Base-by-base conservation (phyloP, 1,140 invertebrate species). In the Ips typographus region DNA sequence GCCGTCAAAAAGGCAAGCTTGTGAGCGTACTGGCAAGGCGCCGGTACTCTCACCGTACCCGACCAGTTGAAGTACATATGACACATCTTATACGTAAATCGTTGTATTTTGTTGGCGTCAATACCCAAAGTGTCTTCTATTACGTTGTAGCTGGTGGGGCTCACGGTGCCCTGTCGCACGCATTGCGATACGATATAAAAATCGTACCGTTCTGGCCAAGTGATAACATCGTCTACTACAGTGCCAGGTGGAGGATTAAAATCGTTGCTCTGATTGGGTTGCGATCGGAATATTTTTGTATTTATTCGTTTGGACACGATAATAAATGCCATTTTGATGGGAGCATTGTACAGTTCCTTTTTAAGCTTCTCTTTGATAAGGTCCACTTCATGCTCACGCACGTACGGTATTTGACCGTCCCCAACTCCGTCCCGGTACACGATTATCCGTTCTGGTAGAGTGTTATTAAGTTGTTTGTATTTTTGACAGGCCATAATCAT, bases 31-130 rank as follows among this genome's bases (percentile, higher is more conserved):
- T 95, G 92, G 71, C 92, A 94, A 1, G 92, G 91, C 0, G 93
- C 91, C 0, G 94, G 94, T 0, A 95, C 93, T 8, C 90, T 80
- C 0, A 94, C 86, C 0, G 93, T 93, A 1, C 91, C 91, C 7
- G 81, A 82, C 86, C 89, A 94, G 79, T 95, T 95, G 76, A 87
- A 95, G 72, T 95, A 95, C 80, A 94, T 81, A 74, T 95, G 92
- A 0, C 87, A 89, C 74, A 94, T 79, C 78, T 94, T 94, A 74
- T 91, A 95, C 0, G 92, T 85, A 1, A 95, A 74, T 7, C 86
- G 77, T 77, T 96, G 94, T 3, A 94, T 77, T 62, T 86, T 83
- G 67, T 93, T 90, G 0, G 90, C 83, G 41, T 78, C 74, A 2
- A 92, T 77, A 0, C 83, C 84, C 3, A 86, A 80, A 4, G 77